These are phyloP conservation scores for Ramazzottius varieornatus DNA, from an alignment of 2,888 invertebrate species.

Conservation along the genomic window DNA sequence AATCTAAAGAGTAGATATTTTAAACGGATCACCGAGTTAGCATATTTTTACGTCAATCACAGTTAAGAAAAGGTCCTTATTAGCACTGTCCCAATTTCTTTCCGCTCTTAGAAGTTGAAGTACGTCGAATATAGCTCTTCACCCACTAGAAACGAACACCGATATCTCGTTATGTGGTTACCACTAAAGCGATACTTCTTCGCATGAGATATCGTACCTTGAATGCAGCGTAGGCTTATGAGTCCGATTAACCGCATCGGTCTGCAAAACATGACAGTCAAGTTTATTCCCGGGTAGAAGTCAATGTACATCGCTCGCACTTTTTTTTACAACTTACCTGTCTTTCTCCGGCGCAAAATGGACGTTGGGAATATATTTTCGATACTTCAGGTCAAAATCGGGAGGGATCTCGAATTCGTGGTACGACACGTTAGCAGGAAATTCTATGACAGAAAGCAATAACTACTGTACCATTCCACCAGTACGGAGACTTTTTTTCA, in stretches of 20 bases:
- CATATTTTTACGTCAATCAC: too few species aligned
- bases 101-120: too few species aligned
- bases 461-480: too few species aligned
- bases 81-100: too few species aligned
- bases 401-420: conserved; percentile 23
- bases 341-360: background rate
- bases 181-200: background rate
- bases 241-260: background rate
- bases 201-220: background rate
- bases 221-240: background rate
- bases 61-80: too few species aligned
- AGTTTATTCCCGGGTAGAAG: too few species aligned
- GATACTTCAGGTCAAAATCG: background rate
- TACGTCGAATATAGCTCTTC: conserved; percentile 3
- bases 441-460: conserved; percentile 13
- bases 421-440: conserved; percentile 26
- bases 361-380: background rate
- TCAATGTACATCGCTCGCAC: too few species aligned
- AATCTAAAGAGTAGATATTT: too few species aligned
- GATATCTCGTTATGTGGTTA: background rate
- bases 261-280: background rate
- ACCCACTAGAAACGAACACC: background rate
- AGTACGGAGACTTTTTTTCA: too few species aligned
- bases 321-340: background rate
- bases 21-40: too few species aligned